These are phyloP conservation scores for Zophobas morio DNA, from an alignment of 1,140 invertebrate species.

Conservation along the genomic window DNA sequence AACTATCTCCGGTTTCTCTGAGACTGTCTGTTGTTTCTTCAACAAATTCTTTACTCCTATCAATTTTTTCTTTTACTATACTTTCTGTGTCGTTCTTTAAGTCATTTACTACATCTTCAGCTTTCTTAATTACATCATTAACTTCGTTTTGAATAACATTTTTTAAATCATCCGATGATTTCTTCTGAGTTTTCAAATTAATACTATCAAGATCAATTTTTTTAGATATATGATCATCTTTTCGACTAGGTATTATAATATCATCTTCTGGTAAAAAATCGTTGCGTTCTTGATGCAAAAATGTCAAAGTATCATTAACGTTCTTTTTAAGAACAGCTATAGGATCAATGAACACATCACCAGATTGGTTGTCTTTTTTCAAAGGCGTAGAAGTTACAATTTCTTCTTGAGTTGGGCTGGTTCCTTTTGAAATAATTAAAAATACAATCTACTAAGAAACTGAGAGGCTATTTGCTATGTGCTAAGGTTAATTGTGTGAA, in stretches of 20 bases:
- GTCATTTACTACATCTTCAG: conserved; percentile 61
- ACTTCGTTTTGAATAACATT: conserved; percentile 61
- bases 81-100: conserved; percentile 48
- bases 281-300: conserved; percentile 66
- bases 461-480: conserved; percentile 30
- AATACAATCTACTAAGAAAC: conserved; percentile 53
- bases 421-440: conserved; percentile 59
- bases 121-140: conserved; percentile 59
- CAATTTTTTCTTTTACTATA: neutral
- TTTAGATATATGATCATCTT: conserved; percentile 64
- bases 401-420: conserved; percentile 40
- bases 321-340: conserved; percentile 64
- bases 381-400: conserved; percentile 55
- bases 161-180: conserved; percentile 45
- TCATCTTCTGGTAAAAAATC: conserved; percentile 66
- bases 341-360: conserved; percentile 49
- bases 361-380: conserved; percentile 37
- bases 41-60: neutral
- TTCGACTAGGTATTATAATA: conserved; percentile 64
- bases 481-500: conserved; percentile 35
- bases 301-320: conserved; percentile 65
- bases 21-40: conserved; percentile 53
- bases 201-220: conserved; percentile 63
- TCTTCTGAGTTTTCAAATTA: conserved; percentile 56
- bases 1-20: conserved; percentile 53